These are phyloP conservation scores for Ailuropoda melanoleuca DNA, from an alignment of 2,113 vertebrate genomes.

Conservation along the genomic window DNA sequence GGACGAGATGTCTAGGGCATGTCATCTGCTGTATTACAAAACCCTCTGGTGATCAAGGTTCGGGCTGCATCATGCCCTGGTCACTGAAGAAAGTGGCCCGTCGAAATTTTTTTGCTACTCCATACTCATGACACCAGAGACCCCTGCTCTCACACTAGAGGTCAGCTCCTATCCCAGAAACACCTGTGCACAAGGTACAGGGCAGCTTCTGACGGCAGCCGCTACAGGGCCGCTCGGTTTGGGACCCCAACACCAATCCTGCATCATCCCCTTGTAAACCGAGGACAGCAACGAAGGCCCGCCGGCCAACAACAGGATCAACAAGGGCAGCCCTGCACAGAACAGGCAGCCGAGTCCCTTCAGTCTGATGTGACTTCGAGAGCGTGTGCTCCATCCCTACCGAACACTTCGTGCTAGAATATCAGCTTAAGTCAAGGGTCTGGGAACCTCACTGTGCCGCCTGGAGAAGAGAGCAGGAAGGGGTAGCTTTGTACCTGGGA, in stretches of 20 bases:
- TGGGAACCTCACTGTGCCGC: neutral
- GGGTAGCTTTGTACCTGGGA: neutral
- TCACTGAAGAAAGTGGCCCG: neutral
- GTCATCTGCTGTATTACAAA: neutral
- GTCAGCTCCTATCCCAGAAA: neutral
- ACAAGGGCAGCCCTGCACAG: neutral
- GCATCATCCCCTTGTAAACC: neutral
- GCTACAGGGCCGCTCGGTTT: rapidly evolving
- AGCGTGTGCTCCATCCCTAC: rapidly evolving
- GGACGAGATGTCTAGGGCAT: neutral
- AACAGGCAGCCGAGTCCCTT: too few species aligned
- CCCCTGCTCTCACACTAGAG: too few species aligned
- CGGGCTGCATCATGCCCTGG: neutral
- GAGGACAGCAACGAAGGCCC: neutral
- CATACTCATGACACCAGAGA: too few species aligned
- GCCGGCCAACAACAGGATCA: neutral
- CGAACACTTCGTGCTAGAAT: too few species aligned
- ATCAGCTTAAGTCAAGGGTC: neutral
- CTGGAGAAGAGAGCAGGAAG: neutral
- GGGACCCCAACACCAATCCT: neutral
- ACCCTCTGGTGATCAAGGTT: neutral
- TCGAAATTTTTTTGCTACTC: neutral
- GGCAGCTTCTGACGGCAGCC: neutral
- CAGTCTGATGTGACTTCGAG: neutral
- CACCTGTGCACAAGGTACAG: rapidly evolving